phyloP scores from a whole-genome alignment of 2,797 vertebrate species.

The Gymnocypris eckloni region DNA sequence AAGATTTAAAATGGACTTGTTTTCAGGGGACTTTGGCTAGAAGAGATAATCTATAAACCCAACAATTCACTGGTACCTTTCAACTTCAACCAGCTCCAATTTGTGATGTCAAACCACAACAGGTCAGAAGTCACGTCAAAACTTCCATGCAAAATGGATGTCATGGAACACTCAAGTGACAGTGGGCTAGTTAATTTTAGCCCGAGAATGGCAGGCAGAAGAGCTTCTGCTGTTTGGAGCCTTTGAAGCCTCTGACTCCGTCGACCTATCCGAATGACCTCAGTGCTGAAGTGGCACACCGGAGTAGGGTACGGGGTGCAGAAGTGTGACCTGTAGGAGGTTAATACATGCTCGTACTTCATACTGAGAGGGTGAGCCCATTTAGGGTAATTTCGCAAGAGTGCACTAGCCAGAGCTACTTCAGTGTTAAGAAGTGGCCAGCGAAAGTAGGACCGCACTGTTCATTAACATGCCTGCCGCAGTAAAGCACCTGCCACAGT shows the following conservation, averaged over 20 bases:
- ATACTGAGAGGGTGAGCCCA: slow-evolving; percentile 58
- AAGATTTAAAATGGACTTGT: background rate
- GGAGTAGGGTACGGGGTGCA: slow-evolving; percentile 26
- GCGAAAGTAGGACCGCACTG: slow-evolving; percentile 54
- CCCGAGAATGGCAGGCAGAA: slow-evolving; percentile 32
- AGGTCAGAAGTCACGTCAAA: slow-evolving; percentile 15
- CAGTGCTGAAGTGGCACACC: slow-evolving; percentile 22
- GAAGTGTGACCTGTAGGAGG: slow-evolving; percentile 47
- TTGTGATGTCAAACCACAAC: slow-evolving; percentile 31
- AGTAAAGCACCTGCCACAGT: slow-evolving; percentile 61
- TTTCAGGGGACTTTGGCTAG: background rate
- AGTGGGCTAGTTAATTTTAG: slow-evolving; percentile 48
- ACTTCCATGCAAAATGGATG: slow-evolving; percentile 19
- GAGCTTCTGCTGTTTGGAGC: slow-evolving; percentile 28
- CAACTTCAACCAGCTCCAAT: slow-evolving; percentile 33
- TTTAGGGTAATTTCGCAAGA: slow-evolving; percentile 63
- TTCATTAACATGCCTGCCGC: slow-evolving; percentile 63
- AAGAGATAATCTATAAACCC: background rate
- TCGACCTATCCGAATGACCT: slow-evolving; percentile 21
- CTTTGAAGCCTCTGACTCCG: background rate
- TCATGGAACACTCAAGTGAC: slow-evolving; percentile 35
- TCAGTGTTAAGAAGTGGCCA: slow-evolving; percentile 56
- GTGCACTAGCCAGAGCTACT: slow-evolving; percentile 60
- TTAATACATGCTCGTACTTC: slow-evolving; percentile 55
- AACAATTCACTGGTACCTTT: slow-evolving; percentile 7